Evolutionary conservation across 2,113 vertebrate species (phyloP), one percentile per base, ranked within the genome.

Genomic region (Ondatra zibethicus): DNA sequence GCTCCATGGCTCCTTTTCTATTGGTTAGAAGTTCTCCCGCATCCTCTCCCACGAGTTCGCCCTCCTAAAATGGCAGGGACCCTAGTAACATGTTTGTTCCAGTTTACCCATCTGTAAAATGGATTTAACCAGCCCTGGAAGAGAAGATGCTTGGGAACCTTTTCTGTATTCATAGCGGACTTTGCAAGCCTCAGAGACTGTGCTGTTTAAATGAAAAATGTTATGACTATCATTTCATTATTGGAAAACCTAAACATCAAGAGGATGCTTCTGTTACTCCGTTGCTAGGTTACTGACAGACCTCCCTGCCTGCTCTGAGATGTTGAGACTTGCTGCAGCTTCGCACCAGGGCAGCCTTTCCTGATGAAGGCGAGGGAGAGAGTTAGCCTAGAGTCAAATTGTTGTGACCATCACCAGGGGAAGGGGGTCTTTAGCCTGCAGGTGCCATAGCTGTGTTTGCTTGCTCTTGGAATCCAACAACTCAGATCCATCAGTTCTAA

Each of bases 221-320:
- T 86, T 97, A 39, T 87, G 91, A 96, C 95, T 96, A 77, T 96
- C 93, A 47, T 97, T 97, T 97, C 92, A 95, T 96, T 88, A 96
- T 78, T 45, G 63, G 86, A 94, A 95, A 84, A 96, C 36, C 85
- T 92, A 80, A 91, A 89, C 55, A 89, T 33, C 55, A 23, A 11
- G 3, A 66, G 73, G 76, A 89, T 72, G 77, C 91, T 86, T 88
- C 82, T 91, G 85, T 91, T 70, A 81, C 73, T 91, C 16, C 0
- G 86, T 97, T 97, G 97, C 97, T 97, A 97, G 96, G 96, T 96
- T 91, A 97, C 95, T 13, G 72, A 58, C 81, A 96, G 96, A 88
- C 77, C 88, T 96, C 76, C 77, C 66, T 88, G 92, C 82, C 84
- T 94, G 72, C 52, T n/a, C 66, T 42, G 82, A 95, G 68, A 72